Base-by-base conservation (phyloP, 2,797 vertebrate species). In the Sebastes elongatus region DNA sequence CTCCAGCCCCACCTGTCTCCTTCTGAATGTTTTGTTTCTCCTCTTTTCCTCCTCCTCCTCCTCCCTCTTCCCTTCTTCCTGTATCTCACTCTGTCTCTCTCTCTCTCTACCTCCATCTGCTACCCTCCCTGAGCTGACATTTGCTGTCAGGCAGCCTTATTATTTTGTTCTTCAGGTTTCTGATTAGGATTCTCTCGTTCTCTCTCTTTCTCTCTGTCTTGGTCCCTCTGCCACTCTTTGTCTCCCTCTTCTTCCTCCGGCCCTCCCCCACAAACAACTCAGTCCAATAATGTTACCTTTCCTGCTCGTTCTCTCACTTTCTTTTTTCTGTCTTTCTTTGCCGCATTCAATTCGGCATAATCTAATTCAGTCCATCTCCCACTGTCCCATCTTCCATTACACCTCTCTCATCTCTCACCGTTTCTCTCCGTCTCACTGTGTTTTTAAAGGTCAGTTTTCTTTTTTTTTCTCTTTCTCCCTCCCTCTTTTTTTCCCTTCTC, bases 111-210 rank as follows among this genome's bases (percentile, higher is more conserved):
- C 76, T 82, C 83, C 82, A 78, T 91, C 84, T 89, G 88, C 78
- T 87, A 72, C 80, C 74, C 85, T 90, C 85, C 62, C 81, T 81
- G 62, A 78, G 81, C 83, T 94, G 95, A 96, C 95, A 94, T 95
- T 95, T 95, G 78, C 92, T 94, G 92, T 94, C 94, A 93, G 84
- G 66, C 79, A 87, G 88, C 89, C 93, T 94, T 92, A 94, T 95
- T 95, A 95, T 95, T 92, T 89, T 90, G 88, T 94, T 93, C 90
- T 87, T 90, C 85, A 93, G 82, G 93, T 92, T 92, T 92, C 88
- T 94, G 93, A 95, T 96, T 94, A 94, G 88, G 85, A 90, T 86
- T 91, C 87, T 90, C 68, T 84, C 25, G 10, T 82, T 77, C 49
- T 28, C 61, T 67, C 81, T 80, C 71, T 67, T 77, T 87, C 57